These are phyloP conservation scores for Anticlea derivata DNA, from an alignment of 2,888 invertebrate species.

Conservation along the genomic window DNA sequence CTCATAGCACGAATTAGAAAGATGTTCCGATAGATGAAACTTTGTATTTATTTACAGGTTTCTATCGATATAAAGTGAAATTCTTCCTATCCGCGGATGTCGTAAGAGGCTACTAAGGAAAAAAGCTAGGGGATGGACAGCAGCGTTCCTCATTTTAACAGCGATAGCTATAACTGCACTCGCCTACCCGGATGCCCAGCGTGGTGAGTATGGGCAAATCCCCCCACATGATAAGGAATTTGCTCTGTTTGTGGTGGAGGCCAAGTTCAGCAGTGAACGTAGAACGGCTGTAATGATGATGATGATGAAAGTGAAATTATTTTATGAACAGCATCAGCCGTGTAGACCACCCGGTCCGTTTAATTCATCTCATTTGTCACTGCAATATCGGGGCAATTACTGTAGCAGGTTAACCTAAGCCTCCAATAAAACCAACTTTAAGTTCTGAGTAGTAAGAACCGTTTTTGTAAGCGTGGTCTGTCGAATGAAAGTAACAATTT, in stretches of 20 bases:
- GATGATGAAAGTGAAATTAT: conserved; percentile 73
- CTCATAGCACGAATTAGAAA: conserved; percentile 54
- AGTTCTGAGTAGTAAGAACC: not conserved
- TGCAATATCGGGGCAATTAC: conserved; percentile 39
- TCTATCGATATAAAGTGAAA: conserved; percentile 37
- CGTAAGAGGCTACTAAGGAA: too few relatives aligned
- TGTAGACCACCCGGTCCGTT: conserved; percentile 63
- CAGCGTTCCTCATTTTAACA: too few relatives aligned
- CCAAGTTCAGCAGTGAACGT: too few relatives aligned
- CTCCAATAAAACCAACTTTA: conserved; percentile 13
- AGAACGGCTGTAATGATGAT: too few relatives aligned
- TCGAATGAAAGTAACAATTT: conserved; percentile 28
- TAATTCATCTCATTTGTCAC: conserved; percentile 63
- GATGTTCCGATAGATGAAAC: conserved; percentile 35
- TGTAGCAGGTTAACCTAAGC: not conserved
- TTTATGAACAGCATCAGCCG: conserved; percentile 59
- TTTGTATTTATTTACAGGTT: conserved; percentile 33
- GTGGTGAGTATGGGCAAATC: too few relatives aligned
- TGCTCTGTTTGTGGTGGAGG: too few relatives aligned
- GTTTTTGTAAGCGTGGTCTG: conserved; percentile 9
- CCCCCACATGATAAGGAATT: too few relatives aligned
- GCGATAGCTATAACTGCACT: too few relatives aligned
- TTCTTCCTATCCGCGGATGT: too few relatives aligned
- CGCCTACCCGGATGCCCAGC: too few relatives aligned
- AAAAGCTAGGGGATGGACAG: too few relatives aligned